phyloP scores from a whole-genome alignment of 2,888 invertebrate genomes.

The Trissolcus brochymenae region DNA sequence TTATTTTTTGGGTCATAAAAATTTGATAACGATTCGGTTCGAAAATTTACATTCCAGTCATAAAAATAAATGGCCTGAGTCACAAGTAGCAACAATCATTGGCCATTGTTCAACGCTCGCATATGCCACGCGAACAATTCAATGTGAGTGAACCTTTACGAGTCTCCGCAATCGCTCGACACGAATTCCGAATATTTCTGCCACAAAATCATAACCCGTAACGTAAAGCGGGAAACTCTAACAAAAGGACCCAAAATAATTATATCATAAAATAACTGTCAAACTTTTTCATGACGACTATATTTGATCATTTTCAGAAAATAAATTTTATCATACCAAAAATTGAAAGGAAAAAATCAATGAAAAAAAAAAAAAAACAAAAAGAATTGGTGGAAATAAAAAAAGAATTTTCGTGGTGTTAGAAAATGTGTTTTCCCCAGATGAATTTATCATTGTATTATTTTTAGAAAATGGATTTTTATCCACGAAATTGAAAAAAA shows the following conservation, averaged over 20 bases:
- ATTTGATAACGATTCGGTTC: constrained; percentile 20
- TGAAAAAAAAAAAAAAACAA: no score
- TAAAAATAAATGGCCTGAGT: constrained; percentile 37
- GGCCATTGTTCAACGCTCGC: constrained; percentile 44
- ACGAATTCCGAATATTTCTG: constrained; percentile 13
- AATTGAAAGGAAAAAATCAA: no score
- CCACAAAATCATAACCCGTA: constrained; percentile 15
- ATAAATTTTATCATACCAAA: no score
- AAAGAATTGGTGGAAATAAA: no score
- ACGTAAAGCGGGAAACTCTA: no score
- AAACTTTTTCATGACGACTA: no score
- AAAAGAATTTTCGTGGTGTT: no score
- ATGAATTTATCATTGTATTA: no score
- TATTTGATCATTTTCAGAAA: background rate
- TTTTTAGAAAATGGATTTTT: no score
- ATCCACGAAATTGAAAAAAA: background rate
- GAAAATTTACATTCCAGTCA: constrained; percentile 28
- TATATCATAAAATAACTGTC: no score
- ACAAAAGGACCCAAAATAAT: no score
- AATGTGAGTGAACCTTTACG: constrained; percentile 44
- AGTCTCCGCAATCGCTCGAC: constrained; percentile 17
- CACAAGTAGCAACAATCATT: constrained; percentile 50
- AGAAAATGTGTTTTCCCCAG: no score
- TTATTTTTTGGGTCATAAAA: background rate
- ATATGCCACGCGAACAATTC: constrained; percentile 20